Base-by-base conservation (phyloP, 2,888 invertebrate genomes). In the Nipponacmea schrenckii region DNA sequence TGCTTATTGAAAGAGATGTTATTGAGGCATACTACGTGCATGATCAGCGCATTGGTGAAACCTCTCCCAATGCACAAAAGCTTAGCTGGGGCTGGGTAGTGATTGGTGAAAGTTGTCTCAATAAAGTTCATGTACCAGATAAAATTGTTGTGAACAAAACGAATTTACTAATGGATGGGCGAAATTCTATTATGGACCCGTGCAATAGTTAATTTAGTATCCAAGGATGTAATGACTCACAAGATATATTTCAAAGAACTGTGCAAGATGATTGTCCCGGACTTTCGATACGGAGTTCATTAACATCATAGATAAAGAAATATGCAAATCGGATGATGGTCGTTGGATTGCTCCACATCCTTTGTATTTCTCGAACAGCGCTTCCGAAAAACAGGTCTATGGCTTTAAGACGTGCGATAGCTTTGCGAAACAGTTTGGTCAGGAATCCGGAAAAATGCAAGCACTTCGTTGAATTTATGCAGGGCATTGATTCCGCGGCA, bases 1-100 rank as follows among this genome's bases (percentile, higher is more conserved):
- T 74, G 44, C 62, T 74, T 17, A 69, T 74, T 65, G 74, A 72
- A 17, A 63, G 72, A n/a, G 74, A 74, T 63, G 64, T 67, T 1
- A 45, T 68, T 31, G 66, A 64, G 56, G 72, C 72, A 8, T 72
- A 72, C 46, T 62, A 72, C 31, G 72, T 74, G 17, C 27, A 31
- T 26, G 45, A 67, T 45, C 70, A 69, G 48, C 48, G 62, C 45
- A 67, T 64, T 31, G 72, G 74, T 8, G 15, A 50, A 24, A 68
- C 26, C 15, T 66, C 69, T 14, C 74, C 72, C 5, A 72, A 62
- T 62, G 72, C 74, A 17, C 74, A 74, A 65, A 65, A 67, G 24
- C 64, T 74, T 20, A 24, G 27, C 14, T 62, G 73, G 26, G 72
- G 72, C 48, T 67, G 71, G 71, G 48, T 46, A 20, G 45, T 69